Evolutionary conservation across 2,797 vertebrate genomes (phyloP).

Genomic region (Pseudomugil gertrudae): DNA sequence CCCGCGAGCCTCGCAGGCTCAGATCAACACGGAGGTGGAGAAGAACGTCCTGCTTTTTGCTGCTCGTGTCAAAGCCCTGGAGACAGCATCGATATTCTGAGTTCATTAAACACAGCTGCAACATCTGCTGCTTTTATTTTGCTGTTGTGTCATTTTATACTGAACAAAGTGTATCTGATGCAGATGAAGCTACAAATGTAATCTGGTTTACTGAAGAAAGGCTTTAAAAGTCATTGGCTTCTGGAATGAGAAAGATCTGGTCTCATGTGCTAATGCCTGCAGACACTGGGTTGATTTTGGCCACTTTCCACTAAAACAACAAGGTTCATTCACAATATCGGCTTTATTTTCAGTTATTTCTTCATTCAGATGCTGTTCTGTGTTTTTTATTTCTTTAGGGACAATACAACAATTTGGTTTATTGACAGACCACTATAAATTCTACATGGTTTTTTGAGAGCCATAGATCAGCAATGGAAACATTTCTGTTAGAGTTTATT

Average conservation of each 20-base stretch:
- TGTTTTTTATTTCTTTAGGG: too few relatives aligned
- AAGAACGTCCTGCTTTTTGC: conserved; percentile 80
- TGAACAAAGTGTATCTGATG: neutral
- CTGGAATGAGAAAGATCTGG: too few relatives aligned
- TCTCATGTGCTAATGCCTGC: too few relatives aligned
- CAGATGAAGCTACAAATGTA: neutral
- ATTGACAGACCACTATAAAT: too few relatives aligned
- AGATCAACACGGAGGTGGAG: conserved; percentile 76
- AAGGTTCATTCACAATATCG: neutral
- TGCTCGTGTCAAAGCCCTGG: conserved; percentile 71
- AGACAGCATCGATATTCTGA: conserved; percentile 63
- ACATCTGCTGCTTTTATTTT: neutral
- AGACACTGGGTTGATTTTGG: neutral
- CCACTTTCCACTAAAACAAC: neutral
- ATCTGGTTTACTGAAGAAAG: too few relatives aligned
- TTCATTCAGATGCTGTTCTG: too few relatives aligned
- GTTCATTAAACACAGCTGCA: too few relatives aligned
- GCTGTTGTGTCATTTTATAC: neutral
- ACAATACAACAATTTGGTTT: too few relatives aligned
- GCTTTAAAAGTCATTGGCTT: too few relatives aligned
- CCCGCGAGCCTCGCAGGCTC: conserved; percentile 68
- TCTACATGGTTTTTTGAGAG: too few relatives aligned
- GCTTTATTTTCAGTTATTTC: neutral
- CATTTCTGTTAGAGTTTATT: too few relatives aligned
- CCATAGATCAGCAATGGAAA: too few relatives aligned